Base-by-base conservation (phyloP, 2,797 vertebrate genomes). In the Artibeus lituratus region DNA sequence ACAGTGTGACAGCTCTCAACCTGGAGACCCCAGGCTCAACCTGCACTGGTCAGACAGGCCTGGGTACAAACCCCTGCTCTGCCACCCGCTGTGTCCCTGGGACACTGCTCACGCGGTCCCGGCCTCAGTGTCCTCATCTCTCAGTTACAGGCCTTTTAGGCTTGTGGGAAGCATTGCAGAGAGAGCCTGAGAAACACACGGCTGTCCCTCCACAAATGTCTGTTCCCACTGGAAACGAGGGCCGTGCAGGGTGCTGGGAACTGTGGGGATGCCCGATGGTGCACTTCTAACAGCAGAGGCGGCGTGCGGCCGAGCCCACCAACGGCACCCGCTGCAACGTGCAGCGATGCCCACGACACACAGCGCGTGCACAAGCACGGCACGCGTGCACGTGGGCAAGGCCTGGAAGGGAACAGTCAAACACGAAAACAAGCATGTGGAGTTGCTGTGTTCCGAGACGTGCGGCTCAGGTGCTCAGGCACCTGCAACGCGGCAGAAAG, bases 391-490 rank as follows among this genome's bases (percentile, higher is more conserved):
- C 0, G 5, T 3, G 19, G 76, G 80, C 21, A 6, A 55, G 37
- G 44, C 29, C 37, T 19, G 8, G 26, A 3, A 4, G 42, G 65
- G 49, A 29, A 22, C 10, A 1, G 0, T 3, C 3, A 26, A 7
- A 69, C 22, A 6, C 0, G 3, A 19, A 26, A 62, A 42, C 18
- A 4, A 42, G 29, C 0, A 0, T 1, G 29, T 29, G 91, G 77
- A 47, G n/a, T 8, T 1, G 4, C 32, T 1, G 0, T 22, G 39
- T 37, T 86, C n/a, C 3, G 74, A 4, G 67, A 24, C 4, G 0
- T 0, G 7, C 24, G 10, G 19, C 12, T 35, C 16, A 4, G 70
- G 53, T 10, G 39, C 37, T 47, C 0, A 0, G 70, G 74, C 26
- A 1, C 22, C 57, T 21, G 22, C 10, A 18, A 18, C 15, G 14